Evolutionary conservation across 1,140 invertebrate species (phyloP).

Genomic region (Drosophila fuyamai): DNA sequence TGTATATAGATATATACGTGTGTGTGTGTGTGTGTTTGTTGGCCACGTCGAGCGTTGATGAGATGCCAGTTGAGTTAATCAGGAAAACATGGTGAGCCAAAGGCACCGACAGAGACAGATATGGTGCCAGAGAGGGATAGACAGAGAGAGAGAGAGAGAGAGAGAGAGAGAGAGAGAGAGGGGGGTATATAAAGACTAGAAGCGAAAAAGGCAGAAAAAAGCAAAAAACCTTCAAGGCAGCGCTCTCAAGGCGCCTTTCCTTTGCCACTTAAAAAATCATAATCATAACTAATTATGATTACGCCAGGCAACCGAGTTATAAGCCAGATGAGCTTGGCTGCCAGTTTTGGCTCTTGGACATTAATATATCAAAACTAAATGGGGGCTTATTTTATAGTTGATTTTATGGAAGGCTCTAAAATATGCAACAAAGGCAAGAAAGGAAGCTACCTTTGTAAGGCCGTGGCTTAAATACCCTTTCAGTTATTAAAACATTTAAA

Average conservation of each 20-base stretch:
- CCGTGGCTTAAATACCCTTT: too few relatives aligned
- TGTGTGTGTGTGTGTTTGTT: conserved; percentile 17
- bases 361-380: not conserved
- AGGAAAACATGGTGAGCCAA: conserved; percentile 49
- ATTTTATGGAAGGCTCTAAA: too few relatives aligned
- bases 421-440: not conserved
- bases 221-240: conserved; percentile 21
- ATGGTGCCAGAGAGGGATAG: not conserved
- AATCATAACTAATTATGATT: conserved; percentile 46
- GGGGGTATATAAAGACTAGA: not conserved
- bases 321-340: conserved; percentile 4
- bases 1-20: not conserved
- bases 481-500: too few relatives aligned
- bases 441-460: too few relatives aligned
- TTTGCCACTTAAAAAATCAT: conserved; percentile 35
- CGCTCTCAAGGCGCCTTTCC: conserved; percentile 7
- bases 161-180: not conserved
- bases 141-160: not conserved
- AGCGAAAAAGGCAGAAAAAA: conserved; percentile 3
- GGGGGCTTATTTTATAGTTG: not conserved
- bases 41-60: conserved; percentile 37
- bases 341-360: not conserved
- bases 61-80: conserved; percentile 59
- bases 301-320: conserved; percentile 6
- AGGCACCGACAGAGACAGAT: conserved; percentile 21